These are phyloP conservation scores for Drosophila ambigua DNA, from an alignment of 1,140 invertebrate genomes.

Conservation along the genomic window DNA sequence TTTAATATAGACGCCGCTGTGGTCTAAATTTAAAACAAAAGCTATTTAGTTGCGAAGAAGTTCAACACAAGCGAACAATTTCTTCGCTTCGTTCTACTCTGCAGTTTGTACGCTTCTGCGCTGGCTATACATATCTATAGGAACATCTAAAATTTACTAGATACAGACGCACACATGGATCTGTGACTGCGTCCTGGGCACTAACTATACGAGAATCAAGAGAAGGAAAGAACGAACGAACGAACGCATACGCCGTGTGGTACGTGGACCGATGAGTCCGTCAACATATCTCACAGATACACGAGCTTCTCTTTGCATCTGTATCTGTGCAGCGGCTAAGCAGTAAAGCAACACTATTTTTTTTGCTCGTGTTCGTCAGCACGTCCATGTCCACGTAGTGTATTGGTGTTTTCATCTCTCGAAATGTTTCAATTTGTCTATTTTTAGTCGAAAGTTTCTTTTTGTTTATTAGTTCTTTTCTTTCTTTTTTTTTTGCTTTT, in stretches of 20 bases:
- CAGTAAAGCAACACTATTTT: slow-evolving; percentile 45
- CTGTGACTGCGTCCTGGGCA: slow-evolving; percentile 59
- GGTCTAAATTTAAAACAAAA: slow-evolving; percentile 82
- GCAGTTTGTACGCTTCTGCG: slow-evolving; percentile 25
- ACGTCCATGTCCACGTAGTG: slow-evolving; percentile 55
- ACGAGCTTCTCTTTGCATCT: slow-evolving; percentile 1
- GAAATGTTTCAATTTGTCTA: slow-evolving; percentile 81
- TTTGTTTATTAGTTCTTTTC: slow-evolving; percentile 79
- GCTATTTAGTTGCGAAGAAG: slow-evolving; percentile 83
- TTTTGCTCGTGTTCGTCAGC: slow-evolving; percentile 60
- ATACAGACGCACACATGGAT: slow-evolving; percentile 28
- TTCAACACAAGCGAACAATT: slow-evolving; percentile 66
- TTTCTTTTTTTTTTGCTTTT: slow-evolving; percentile 32
- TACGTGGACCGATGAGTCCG: slow-evolving; percentile 50
- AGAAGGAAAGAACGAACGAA: neutral
- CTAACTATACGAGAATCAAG: slow-evolving; percentile 23
- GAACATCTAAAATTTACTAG: slow-evolving; percentile 74
- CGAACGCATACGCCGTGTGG: slow-evolving; percentile 74
- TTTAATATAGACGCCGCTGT: slow-evolving; percentile 78
- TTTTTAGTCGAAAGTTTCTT: slow-evolving; percentile 80
- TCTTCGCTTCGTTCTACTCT: slow-evolving; percentile 30
- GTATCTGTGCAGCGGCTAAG: slow-evolving; percentile 1
- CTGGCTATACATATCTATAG: slow-evolving; percentile 49
- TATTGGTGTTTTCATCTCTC: slow-evolving; percentile 77
- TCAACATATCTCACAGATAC: slow-evolving; percentile 61